phyloP scores from a whole-genome alignment of 2,888 invertebrate species.

The Ormyrus nitidulus region DNA sequence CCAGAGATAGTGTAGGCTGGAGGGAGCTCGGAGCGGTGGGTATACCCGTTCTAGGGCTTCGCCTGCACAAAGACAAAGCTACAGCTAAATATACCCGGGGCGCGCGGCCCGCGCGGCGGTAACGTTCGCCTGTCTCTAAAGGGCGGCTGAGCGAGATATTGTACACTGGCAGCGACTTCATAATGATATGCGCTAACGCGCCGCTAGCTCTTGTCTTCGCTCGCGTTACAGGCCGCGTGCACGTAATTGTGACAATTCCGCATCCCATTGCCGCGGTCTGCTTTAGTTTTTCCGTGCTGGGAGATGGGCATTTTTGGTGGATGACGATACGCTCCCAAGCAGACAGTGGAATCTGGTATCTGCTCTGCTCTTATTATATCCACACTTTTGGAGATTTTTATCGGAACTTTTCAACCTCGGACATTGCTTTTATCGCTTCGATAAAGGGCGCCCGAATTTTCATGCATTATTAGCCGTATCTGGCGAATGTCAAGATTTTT shows the following conservation, averaged over 20 bases:
- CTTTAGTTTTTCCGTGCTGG: neutral
- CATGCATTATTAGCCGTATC: too few relatives aligned
- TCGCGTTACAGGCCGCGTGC: neutral
- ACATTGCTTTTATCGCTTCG: too few relatives aligned
- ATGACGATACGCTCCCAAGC: neutral
- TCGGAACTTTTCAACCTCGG: too few relatives aligned
- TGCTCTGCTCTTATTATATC: too few relatives aligned
- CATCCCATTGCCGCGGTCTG: neutral
- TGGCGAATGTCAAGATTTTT: conserved; percentile 7
- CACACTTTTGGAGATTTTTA: conserved; percentile 3
- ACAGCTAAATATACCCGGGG: neutral
- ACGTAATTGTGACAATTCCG: too few relatives aligned
- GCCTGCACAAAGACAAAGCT: neutral
- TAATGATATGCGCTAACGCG: conserved; percentile 24
- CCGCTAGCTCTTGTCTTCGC: neutral
- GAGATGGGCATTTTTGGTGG: neutral
- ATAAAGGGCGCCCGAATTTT: too few relatives aligned
- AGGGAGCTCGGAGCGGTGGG: too few relatives aligned
- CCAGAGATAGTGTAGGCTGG: too few relatives aligned
- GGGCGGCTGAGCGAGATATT: neutral
- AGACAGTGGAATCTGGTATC: neutral
- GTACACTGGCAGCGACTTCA: conserved; percentile 13
- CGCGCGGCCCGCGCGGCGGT: neutral
- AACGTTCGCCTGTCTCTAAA: neutral
- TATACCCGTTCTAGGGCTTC: neutral